These are phyloP conservation scores for Branchipolynoe longqiensis DNA, from an alignment of 2,888 invertebrate genomes.

Conservation along the genomic window DNA sequence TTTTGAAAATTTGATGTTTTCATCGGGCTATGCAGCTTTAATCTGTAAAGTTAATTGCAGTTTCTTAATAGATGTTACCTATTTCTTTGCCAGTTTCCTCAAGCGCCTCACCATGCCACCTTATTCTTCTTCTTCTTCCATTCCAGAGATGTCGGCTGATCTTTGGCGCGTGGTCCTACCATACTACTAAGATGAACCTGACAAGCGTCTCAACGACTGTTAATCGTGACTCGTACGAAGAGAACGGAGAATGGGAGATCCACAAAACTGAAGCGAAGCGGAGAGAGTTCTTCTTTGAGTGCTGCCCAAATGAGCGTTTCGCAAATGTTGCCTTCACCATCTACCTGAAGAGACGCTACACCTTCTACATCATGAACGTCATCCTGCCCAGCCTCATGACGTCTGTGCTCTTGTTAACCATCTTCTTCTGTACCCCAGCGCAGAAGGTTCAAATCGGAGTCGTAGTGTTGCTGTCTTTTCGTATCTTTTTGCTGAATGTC, in stretches of 20 bases:
- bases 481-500: constrained; percentile 71
- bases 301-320: constrained; percentile 65
- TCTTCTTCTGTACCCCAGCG: constrained; percentile 71
- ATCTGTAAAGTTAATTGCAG: no score
- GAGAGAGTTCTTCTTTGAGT: constrained; percentile 65
- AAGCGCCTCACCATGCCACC: no score
- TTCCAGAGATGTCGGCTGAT: constrained; percentile 66
- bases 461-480: constrained; percentile 69
- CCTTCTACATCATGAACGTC: constrained; percentile 71
- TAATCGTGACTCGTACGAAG: constrained; percentile 69
- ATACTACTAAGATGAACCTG: constrained; percentile 71
- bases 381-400: constrained; percentile 71
- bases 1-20: no score
- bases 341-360: constrained; percentile 67
- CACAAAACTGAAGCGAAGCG: constrained; percentile 60
- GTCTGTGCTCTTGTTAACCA: constrained; percentile 69
- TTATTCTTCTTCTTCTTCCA: no score
- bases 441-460: constrained; percentile 72
- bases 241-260: constrained; percentile 70
- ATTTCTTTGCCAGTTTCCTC: no score
- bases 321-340: constrained; percentile 69
- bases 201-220: constrained; percentile 64
- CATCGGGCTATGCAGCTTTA: no score
- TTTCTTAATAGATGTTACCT: no score
- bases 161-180: constrained; percentile 71